Conservation (phyloP, 2,797 vertebrate genomes). For the Rhabdophis nuchalis region DNA sequence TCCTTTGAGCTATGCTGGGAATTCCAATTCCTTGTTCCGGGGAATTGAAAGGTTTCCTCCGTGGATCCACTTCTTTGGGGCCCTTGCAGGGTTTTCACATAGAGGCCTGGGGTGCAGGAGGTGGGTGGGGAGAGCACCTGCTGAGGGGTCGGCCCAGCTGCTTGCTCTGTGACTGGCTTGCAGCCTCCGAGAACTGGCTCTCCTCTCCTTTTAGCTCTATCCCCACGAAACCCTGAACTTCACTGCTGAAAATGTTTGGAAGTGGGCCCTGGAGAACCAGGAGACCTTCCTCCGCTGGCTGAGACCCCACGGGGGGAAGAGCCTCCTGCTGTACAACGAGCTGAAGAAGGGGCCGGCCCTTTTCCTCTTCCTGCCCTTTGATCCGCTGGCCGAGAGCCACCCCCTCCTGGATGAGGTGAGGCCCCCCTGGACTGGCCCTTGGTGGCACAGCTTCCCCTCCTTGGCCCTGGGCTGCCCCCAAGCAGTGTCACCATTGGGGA, state of each 20-base stretch:
- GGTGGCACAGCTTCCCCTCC: background rate
- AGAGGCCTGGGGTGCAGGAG: background rate
- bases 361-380: conserved; percentile 86
- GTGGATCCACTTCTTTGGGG: background rate
- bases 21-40: too few species aligned
- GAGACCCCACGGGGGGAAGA: conserved; percentile 78
- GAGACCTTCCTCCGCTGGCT: conserved; percentile 80
- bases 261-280: conserved; percentile 86
- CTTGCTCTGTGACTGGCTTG: background rate
- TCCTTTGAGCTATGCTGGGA: background rate
- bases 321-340: conserved; percentile 79
- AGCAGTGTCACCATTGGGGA: background rate
- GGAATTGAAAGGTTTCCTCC: background rate
- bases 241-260: conserved; percentile 85
- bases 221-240: conserved; percentile 80
- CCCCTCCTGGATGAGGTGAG: conserved; percentile 83
- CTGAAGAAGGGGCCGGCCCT: conserved; percentile 91
- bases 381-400: conserved; percentile 77
- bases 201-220: conserved; percentile 76
- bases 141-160: background rate
- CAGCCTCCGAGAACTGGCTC: background rate
- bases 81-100: fast-evolving
- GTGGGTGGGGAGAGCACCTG: fast-evolving
- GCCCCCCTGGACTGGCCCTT: background rate
- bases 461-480: background rate